phyloP scores from a whole-genome alignment of 2,113 vertebrate genomes.

The Hylia prasina region DNA sequence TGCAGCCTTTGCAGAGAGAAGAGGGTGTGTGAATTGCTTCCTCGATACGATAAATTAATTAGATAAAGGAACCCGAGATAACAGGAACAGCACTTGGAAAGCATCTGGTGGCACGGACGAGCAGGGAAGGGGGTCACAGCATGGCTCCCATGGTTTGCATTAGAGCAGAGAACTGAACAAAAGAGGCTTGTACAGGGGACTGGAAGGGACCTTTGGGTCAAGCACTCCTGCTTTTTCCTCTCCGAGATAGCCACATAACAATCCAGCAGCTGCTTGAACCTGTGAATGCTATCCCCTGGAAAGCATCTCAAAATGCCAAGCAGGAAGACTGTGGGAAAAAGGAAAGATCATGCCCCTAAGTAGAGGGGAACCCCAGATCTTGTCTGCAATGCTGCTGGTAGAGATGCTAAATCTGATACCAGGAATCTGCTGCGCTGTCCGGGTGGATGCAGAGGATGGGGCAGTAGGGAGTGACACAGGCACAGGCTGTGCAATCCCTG shows the following conservation, averaged over 20 bases:
- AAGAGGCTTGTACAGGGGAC: not conserved
- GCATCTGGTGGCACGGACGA: not conserved
- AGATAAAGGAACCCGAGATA: not conserved
- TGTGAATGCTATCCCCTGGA: not conserved
- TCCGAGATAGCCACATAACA: not conserved
- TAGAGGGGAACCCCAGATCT: rapidly evolving
- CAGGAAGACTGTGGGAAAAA: not conserved
- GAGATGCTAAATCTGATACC: rapidly evolving
- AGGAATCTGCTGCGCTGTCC: not conserved
- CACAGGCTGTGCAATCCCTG: not conserved
- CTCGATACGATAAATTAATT: not conserved
- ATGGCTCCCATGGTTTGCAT: rapidly evolving
- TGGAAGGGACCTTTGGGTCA: not conserved
- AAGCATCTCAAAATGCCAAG: not conserved
- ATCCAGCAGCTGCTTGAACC: not conserved
- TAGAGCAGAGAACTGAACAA: not conserved
- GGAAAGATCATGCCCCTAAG: not conserved
- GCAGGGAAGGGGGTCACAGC: not conserved
- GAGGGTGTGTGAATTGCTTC: conserved; percentile 21
- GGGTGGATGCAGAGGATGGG: not conserved
- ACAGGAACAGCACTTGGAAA: not conserved
- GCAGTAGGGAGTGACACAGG: not conserved
- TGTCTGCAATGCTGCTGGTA: not conserved
- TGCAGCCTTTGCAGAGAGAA: not conserved
- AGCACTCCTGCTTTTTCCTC: not conserved